Evolutionary conservation across 2,888 invertebrate species (phyloP).

Genomic region (Caenorhabditis uteleia): DNA sequence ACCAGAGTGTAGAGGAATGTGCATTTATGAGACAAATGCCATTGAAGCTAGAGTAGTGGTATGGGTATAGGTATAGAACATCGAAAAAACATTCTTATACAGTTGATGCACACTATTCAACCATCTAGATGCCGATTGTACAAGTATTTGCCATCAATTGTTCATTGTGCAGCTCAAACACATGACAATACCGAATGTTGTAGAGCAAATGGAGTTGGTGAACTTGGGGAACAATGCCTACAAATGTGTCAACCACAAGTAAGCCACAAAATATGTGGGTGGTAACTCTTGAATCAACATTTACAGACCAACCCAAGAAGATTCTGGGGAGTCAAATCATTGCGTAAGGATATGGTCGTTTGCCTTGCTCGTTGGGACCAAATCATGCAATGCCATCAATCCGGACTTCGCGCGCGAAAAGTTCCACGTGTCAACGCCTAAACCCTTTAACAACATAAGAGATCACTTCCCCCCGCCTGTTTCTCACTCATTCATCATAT

Average conservation of each 20-base stretch:
- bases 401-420: slow-evolving; percentile 66
- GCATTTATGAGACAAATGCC: slow-evolving; percentile 67
- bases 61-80: no score
- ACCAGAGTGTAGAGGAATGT: slow-evolving; percentile 67
- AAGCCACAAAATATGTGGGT: background rate
- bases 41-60: slow-evolving; percentile 68
- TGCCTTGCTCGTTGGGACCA: slow-evolving; percentile 69
- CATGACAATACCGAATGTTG: slow-evolving; percentile 68
- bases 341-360: slow-evolving; percentile 66
- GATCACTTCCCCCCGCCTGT: no score
- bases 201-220: slow-evolving; percentile 62
- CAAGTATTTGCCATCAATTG: slow-evolving; percentile 66
- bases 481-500: no score
- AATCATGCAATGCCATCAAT: slow-evolving; percentile 67
- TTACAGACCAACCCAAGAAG: slow-evolving; percentile 64
- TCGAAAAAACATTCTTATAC: background rate
- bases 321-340: slow-evolving; percentile 66
- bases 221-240: slow-evolving; percentile 63
- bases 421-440: slow-evolving; percentile 56
- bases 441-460: no score
- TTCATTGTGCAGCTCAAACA: slow-evolving; percentile 68
- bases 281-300: no score
- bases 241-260: slow-evolving; percentile 67
- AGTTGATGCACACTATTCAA: slow-evolving; percentile 65
- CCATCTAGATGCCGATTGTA: slow-evolving; percentile 67